Conservation (phyloP, 2,797 vertebrate genomes). For the Hozukius guyotensis region DNA sequence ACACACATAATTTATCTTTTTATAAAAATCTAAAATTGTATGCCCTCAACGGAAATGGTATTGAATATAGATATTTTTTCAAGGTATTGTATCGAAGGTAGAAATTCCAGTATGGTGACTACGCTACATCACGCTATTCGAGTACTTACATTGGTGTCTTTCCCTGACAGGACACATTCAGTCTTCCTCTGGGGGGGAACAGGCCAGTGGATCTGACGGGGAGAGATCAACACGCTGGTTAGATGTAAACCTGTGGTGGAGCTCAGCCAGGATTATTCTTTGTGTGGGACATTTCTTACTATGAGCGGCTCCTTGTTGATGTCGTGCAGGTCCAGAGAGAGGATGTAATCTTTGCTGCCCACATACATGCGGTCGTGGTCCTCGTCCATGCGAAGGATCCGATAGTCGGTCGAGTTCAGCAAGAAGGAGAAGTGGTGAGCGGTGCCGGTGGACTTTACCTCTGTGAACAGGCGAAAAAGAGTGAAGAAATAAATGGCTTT, state of each 20-base stretch:
- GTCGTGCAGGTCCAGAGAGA: conserved; percentile 97
- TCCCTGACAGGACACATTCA: conserved; percentile 95
- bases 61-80: no score
- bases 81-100: no score
- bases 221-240: conserved; percentile 23
- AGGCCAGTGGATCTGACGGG: conserved; percentile 95
- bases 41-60: no score
- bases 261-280: not conserved
- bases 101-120: no score
- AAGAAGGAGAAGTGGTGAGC: conserved; percentile 98
- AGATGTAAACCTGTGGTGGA: conserved; percentile 4
- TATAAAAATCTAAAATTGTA: no score
- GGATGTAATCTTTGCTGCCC: conserved; percentile 98
- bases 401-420: conserved; percentile 97
- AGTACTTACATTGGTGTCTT: conserved; percentile 94
- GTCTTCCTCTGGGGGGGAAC: conserved; percentile 93
- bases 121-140: not conserved
- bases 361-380: conserved; percentile 99
- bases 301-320: conserved; percentile 99
- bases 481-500: conserved; percentile 44
- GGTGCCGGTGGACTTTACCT: conserved; percentile 93
- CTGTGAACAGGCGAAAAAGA: conserved; percentile 69
- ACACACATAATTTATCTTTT: no score
- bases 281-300: conserved; percentile 82
- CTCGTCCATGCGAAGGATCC: conserved; percentile 97